A percentile compares a stretch with the other conserved stretches of the same genome.
These are phyloP conservation scores for Hycleus phaleratus DNA, from an alignment of 1,140 invertebrate genomes.

Conservation along the genomic window DNA sequence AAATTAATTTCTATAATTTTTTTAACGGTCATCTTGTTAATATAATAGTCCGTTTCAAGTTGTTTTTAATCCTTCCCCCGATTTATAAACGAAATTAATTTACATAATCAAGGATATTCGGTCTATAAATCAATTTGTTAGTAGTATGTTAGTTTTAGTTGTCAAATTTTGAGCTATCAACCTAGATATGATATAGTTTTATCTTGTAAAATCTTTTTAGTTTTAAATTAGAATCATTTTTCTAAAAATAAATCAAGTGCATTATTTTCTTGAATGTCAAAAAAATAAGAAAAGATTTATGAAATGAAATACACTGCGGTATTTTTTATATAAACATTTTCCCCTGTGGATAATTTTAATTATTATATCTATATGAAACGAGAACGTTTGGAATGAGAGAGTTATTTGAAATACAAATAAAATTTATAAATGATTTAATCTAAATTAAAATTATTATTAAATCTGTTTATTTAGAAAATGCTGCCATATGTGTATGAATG, in stretches of 20 bases:
- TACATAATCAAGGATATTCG: too few species aligned
- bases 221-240: slow-evolving; percentile 20
- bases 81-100: too few species aligned
- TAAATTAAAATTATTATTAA: not conserved
- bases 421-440: too few species aligned
- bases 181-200: slow-evolving; percentile 11
- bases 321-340: slow-evolving; percentile 30
- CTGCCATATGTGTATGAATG: slow-evolving; percentile 29
- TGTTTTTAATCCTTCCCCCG: not conserved
- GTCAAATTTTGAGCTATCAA: slow-evolving; percentile 16
- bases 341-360: not conserved
- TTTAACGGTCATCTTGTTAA: not conserved
- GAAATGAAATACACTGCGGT: slow-evolving; percentile 19
- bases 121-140: slow-evolving; percentile 1
- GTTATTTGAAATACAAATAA: not conserved
- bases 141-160: slow-evolving; percentile 20
- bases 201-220: slow-evolving; percentile 20
- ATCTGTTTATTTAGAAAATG: slow-evolving; percentile 32
- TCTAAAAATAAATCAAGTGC: slow-evolving; percentile 32
- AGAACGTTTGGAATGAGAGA: not conserved
- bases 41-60: not conserved
- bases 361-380: not conserved
- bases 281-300: too few species aligned
- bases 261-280: slow-evolving; percentile 30
- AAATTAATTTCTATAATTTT: not conserved